phyloP scores from a whole-genome alignment of 2,113 vertebrate species.

The Hippocampus abdominalis region DNA sequence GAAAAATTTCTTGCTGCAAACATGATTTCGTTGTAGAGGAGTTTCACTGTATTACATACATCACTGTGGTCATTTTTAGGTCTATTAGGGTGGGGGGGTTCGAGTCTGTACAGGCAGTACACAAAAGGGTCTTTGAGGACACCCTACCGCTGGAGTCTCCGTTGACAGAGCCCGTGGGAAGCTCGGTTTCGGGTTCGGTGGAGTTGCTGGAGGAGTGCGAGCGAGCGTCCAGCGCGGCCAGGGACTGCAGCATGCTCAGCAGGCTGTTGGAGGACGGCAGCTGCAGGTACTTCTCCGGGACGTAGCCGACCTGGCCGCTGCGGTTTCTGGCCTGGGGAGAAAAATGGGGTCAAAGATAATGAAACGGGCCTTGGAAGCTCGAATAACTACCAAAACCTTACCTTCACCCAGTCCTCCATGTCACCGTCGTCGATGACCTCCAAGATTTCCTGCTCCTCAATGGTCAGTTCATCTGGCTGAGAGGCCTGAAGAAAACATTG shows the following conservation, averaged over 20 bases:
- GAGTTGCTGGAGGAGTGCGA: conserved; percentile 96
- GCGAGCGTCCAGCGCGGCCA: conserved; percentile 85
- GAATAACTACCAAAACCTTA: conserved; percentile 30
- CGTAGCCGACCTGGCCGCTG: conserved; percentile 88
- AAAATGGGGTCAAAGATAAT: neutral
- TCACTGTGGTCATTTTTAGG: too few relatives aligned
- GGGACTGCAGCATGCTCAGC: conserved; percentile 92
- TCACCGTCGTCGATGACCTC: conserved; percentile 98
- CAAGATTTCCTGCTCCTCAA: conserved; percentile 93
- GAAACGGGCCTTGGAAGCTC: neutral
- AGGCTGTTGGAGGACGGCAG: conserved; percentile 94
- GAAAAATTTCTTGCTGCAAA: too few relatives aligned
- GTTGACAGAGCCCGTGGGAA: conserved; percentile 79
- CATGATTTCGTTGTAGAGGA: too few relatives aligned
- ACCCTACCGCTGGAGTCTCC: conserved; percentile 51
- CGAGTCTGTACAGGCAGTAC: too few relatives aligned
- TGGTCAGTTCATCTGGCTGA: conserved; percentile 94
- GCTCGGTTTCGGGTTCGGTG: conserved; percentile 80
- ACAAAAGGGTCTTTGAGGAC: neutral
- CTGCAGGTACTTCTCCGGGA: conserved; percentile 96
- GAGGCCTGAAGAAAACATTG: conserved; percentile 75
- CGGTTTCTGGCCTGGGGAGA: conserved; percentile 86
- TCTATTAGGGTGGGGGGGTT: too few relatives aligned
- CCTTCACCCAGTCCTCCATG: conserved; percentile 99
- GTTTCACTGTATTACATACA: too few relatives aligned